These are phyloP conservation scores for Neomonachus schauinslandi DNA, from an alignment of 2,113 vertebrate genomes.

Conservation along the genomic window DNA sequence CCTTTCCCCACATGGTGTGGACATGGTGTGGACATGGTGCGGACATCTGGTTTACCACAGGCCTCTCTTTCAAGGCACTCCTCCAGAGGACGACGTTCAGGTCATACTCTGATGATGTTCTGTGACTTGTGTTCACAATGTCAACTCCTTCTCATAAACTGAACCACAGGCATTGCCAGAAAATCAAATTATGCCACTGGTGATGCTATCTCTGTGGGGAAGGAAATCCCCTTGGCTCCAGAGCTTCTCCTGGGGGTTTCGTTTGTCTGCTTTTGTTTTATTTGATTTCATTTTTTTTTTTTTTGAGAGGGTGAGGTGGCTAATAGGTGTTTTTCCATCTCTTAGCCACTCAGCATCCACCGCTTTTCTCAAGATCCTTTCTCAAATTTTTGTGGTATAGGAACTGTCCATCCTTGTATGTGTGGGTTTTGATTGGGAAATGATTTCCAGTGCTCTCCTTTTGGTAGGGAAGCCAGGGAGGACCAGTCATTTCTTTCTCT, in stretches of 20 bases:
- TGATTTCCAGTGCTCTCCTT: not conserved
- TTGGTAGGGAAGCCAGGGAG: not conserved
- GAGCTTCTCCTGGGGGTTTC: not conserved
- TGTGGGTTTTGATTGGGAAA: not conserved
- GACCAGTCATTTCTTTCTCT: not conserved
- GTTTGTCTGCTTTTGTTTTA: not conserved
- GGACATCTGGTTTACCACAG: not conserved
- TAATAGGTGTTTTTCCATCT: not conserved
- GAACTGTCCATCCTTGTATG: too few relatives aligned
- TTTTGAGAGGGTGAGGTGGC: not conserved
- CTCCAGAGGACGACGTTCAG: not conserved
- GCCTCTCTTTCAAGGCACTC: not conserved
- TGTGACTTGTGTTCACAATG: not conserved
- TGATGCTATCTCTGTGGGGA: conserved; percentile 4
- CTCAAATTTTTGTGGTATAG: not conserved
- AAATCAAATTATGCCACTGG: not conserved
- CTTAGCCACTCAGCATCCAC: not conserved
- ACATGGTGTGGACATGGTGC: not conserved
- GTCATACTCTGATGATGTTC: not conserved
- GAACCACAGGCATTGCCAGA: not conserved
- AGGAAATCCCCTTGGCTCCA: not conserved
- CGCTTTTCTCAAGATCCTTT: not conserved
- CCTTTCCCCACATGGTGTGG: not conserved
- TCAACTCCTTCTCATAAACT: not conserved
- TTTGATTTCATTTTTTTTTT: not conserved